Evolutionary conservation across 2,797 vertebrate genomes (phyloP), one percentile per base, ranked within the genome.

Genomic region (Heterohyrax brucei): DNA sequence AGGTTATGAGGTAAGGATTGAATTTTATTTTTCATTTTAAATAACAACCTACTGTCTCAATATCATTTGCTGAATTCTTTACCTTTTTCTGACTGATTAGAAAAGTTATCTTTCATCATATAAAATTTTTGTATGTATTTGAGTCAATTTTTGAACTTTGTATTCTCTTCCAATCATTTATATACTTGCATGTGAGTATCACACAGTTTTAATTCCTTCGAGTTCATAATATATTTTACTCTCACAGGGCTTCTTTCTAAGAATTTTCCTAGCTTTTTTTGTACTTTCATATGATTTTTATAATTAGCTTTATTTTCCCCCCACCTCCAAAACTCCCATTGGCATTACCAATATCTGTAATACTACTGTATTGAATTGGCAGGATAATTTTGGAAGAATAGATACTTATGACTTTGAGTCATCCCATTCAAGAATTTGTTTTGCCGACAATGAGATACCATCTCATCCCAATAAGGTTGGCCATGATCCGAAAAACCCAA

Each of bases 161-260:
- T 62, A 33, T 33, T 28, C 64, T 78, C 0, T 75, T 91, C 46
- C 88, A 81, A 88, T 78, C 6, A 72, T 84, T 94, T 96, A 30
- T 91, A 26, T 78, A 50, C 44, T 70, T 53, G 39, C 75, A 33
- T 77, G 24, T 87, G 18, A 85, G 10, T 62, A 93, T 24, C 13
- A 86, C 4, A 46, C 2, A 18, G 13, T 76, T 86, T 91, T 82
- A 77, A 78, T 83, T 92, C 64, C 73, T 21, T 89, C 48, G 50
- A 72, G 30, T 61, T 96, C 61, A 82, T 78, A 93, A 79, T 21
- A 39, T n/a, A 80, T 28, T 82, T 91, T 93, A 78, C 73, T 78
- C 78, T 86, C 59, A 33, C 18, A 89, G 56, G 50, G 19, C 3
- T 80, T 84, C 24, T 85, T 92, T 72, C 44, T 44, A 59, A 48